These are phyloP conservation scores for Acridotheres tristis DNA, from an alignment of 2,797 vertebrate genomes.

Conservation along the genomic window DNA sequence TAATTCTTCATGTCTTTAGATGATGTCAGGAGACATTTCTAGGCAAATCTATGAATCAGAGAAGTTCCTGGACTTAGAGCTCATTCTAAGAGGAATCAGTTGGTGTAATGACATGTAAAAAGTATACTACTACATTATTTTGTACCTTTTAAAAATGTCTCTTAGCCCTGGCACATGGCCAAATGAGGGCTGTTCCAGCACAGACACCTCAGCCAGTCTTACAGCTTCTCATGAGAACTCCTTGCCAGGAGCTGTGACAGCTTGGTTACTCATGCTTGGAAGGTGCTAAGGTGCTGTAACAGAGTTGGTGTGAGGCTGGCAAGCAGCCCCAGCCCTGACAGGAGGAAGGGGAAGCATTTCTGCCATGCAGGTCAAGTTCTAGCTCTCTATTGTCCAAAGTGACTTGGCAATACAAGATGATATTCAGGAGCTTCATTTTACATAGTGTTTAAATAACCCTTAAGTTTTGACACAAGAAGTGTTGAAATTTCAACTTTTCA, in stretches of 20 bases:
- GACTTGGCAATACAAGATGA: not conserved
- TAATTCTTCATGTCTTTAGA: not conserved
- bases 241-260: not conserved
- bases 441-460: accelerated
- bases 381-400: not conserved
- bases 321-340: not conserved
- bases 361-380: not conserved
- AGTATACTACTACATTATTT: not conserved
- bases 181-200: not conserved
- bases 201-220: not conserved
- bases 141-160: not conserved
- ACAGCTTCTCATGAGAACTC: not conserved
- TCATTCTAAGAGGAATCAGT: not conserved
- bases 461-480: not conserved
- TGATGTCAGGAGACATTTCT: not conserved
- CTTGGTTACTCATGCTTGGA: not conserved
- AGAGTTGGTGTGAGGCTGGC: not conserved
- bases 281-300: not conserved
- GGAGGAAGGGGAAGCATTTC: not conserved
- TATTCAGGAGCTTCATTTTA: not conserved
- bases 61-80: not conserved
- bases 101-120: not conserved
- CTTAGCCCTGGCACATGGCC: not conserved
- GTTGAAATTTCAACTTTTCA: not conserved
- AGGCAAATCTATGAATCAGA: not conserved